Evolutionary conservation across 1,140 invertebrate species (phyloP), one percentile per base, ranked within the genome.

Genomic region (Scylla paramamosain): DNA sequence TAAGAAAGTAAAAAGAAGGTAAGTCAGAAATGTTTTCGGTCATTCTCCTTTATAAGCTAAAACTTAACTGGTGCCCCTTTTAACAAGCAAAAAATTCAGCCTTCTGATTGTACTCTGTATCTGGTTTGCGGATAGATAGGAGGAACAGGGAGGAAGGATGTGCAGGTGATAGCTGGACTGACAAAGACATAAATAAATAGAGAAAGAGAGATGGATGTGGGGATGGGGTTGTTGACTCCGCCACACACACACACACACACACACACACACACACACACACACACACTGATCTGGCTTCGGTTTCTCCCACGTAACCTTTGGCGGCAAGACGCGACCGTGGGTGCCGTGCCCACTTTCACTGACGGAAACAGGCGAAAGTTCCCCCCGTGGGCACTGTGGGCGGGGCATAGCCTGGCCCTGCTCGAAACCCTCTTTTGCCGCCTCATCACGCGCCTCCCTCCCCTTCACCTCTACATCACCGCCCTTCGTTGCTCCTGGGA

Each of bases 291-390:
- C 87, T 32, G 7, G 39, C 87, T 89, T 77, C 16, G 39, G 45
- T 89, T 89, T 89, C 87, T 89, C 87, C 87, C 87, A 12, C 8
- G 87, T 89, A 89, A 89, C 87, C 87, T 89, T 89, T 89, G 87
- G 87, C 87, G 87, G 84, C 84, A 7, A 46, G 84, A 46, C 32
- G 87, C 6, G 87, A 46, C 25, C 87, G 8, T 46, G 87, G 87
- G 87, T 89, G 87, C 45, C 87, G 32, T 45, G 87, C 87, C 32
- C 87, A 89, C 87, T 89, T 89, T 89, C 87, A 89, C 87, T 89
- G 87, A 8, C 87, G 87, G 87, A 89, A 89, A 89, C 87, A 89
- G 87, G 87, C 87, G 87, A 89, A 89, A 89, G 87, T 89, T 89
- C 39, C 87, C 32, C 87, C 87, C 39, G n/a, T 28, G 87, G 87